phyloP scores from a whole-genome alignment of 2,888 invertebrate species.

The Dioctria rufipes region DNA sequence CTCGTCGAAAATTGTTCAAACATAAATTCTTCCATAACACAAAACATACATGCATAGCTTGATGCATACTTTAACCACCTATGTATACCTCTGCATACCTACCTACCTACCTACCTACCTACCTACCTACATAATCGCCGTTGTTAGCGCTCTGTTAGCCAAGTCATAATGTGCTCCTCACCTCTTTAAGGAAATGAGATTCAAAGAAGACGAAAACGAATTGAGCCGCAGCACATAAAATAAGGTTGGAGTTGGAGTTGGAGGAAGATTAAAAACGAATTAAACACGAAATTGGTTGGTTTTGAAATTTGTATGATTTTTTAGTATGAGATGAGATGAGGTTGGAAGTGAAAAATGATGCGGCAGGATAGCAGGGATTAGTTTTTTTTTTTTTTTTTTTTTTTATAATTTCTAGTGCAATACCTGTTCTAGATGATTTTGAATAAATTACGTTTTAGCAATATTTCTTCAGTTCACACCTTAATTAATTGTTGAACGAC shows the following conservation, averaged over 20 bases:
- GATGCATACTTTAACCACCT: background rate
- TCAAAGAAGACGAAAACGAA: conserved; percentile 28
- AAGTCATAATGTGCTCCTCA: conserved; percentile 45
- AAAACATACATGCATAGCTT: no score
- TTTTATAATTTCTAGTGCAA: no score
- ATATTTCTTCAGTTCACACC: no score
- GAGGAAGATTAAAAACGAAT: background rate
- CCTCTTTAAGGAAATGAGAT: conserved; percentile 46
- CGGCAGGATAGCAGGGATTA: no score
- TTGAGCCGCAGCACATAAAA: conserved; percentile 2
- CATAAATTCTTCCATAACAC: no score
- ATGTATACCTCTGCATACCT: conserved; percentile 5
- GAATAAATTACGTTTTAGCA: no score
- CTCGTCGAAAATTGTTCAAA: no score
- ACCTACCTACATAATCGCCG: conserved; percentile 17
- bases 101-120: conserved; percentile 23
- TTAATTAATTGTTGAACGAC: no score
- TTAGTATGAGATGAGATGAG: no score
- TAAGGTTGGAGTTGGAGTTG: background rate
- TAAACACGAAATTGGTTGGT: background rate
- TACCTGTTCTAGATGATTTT: no score
- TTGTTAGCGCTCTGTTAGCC: conserved; percentile 45
- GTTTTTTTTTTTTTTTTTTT: no score
- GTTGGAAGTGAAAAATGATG: no score
- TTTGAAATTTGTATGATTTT: background rate